Evolutionary conservation across 1,140 invertebrate species (phyloP), one percentile per base, ranked within the genome.

Genomic region (Formica exsecta): DNA sequence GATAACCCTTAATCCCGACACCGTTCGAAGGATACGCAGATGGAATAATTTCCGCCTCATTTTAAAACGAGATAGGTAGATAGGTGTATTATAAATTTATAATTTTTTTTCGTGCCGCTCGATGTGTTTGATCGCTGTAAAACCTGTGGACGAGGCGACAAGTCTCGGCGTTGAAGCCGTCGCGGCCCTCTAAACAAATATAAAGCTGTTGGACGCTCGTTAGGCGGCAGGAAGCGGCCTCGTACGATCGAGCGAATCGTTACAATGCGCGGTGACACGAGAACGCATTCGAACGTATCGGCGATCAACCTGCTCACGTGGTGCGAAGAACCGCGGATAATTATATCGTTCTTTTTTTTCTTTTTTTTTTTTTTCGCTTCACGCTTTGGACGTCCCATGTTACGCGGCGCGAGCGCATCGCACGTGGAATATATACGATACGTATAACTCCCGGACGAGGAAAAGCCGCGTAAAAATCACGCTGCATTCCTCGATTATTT

Each of bases 171-270:
- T 65, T 59, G 41, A 32, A 36, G 61, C 41, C 89, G 86, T 90
- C 88, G 48, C 89, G 76, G 83, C 86, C 85, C 84, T 87, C 89
- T 90, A 90, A 90, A 77, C 89, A 90, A 90, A 90, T 61, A 90
- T 86, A 90, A 90, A 90, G 89, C 89, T 85, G 77, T 9, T 70
- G 36, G 32, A 77, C 48, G 87, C 84, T 88, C 83, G 88, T 89
- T 90, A 87, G 89, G 54, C 89, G 65, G 44, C 89, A 88, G 89
- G 89, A 91, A 90, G 86, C 88, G 70, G 83, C 38, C 22, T 68
- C 79, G 89, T 74, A 90, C 89, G 84, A 90, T 90, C 89, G 89
- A 89, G 59, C 90, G 90, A 79, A 87, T 87, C 57, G 76, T 77
- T 80, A 90, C 89, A 90, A 90, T 90, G 86, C 32, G 59, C 66